Evolutionary conservation across 2,888 invertebrate genomes (phyloP), one percentile per base, ranked within the genome.

Genomic region (Mongoloraphidia duomilia): DNA sequence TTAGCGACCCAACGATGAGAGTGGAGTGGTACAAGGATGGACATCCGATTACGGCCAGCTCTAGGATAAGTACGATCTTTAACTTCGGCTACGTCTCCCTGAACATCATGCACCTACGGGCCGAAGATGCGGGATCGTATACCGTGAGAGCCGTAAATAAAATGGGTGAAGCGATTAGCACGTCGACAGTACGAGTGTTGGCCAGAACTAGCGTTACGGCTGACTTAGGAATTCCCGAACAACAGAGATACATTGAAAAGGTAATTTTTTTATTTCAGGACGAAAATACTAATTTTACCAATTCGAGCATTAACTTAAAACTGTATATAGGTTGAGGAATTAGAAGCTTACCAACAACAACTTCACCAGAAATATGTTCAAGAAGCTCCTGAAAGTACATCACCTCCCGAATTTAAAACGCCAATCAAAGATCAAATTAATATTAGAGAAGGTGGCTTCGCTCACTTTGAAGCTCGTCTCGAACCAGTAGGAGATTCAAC

Each of bases 61-160:
- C 94, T 67, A 83, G 95, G 73, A 94, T 93, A 73, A 90, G 90
- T 67, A 91, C 93, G 68, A 90, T 92, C 77, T 92, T 92, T 80
- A 96, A 95, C 82, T 95, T 96, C 80, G 95, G 95, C 68, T 94
- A 94, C 79, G 94, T 95, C 75, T 92, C 93, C 74, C 84, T 96
- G 65, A 95, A 95, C 74, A 94, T 97, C 71, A 79, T 93, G 84
- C 94, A 95, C 83, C 86, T 95, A 79, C 87, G 94, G 76, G 83
- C 86, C 77, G 96, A 97, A 82, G 97, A 98, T 82, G 84, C 89
- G 65, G 95, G 95, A 71, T 84, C 86, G 70, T 93, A 93, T 62
- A 90, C 89, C 60, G 88, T 88, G 66, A 82, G 90, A 63, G 93
- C 92, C 72, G 83, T 88, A 58, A 93, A 93, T 67, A 83, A 85